A percentile compares a stretch with the other conserved stretches of the same genome.
Conservation (phyloP, 2,113 vertebrate species). For the Pantherophis guttatus region DNA sequence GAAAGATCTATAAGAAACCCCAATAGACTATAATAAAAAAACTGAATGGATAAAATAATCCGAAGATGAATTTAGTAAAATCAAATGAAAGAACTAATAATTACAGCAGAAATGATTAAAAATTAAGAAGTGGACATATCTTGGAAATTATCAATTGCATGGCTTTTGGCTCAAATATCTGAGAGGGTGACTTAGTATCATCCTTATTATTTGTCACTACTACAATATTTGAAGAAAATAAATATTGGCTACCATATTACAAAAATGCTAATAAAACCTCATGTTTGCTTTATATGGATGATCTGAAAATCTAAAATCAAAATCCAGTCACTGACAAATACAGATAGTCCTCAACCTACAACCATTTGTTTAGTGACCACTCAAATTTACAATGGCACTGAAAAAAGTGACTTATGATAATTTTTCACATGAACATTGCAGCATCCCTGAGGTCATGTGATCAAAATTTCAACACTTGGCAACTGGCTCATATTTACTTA, state of each 20-base stretch:
- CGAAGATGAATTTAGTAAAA: neutral
- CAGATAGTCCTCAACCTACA: neutral
- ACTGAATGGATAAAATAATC: neutral
- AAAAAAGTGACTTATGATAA: neutral
- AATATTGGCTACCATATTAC: neutral
- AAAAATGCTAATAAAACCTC: neutral
- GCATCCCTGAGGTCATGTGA: neutral
- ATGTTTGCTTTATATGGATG: neutral
- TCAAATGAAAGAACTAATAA: neutral
- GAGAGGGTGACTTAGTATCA: neutral
- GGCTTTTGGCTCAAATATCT: neutral
- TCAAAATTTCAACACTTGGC: neutral
- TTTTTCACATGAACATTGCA: neutral
- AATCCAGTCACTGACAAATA: neutral
- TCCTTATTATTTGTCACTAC: neutral
- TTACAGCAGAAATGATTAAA: neutral
- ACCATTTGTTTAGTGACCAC: neutral
- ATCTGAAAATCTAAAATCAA: neutral
- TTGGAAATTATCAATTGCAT: neutral
- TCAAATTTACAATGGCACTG: neutral
- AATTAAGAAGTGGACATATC: neutral
- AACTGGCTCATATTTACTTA: neutral
- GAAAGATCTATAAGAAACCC: neutral
- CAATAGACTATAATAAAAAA: neutral
- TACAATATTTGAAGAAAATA: neutral